A percentile compares a stretch with the other conserved stretches of the same genome.
phyloP scores from a whole-genome alignment of 2,888 invertebrate genomes.

The Sphaerophoria rueppellii region DNA sequence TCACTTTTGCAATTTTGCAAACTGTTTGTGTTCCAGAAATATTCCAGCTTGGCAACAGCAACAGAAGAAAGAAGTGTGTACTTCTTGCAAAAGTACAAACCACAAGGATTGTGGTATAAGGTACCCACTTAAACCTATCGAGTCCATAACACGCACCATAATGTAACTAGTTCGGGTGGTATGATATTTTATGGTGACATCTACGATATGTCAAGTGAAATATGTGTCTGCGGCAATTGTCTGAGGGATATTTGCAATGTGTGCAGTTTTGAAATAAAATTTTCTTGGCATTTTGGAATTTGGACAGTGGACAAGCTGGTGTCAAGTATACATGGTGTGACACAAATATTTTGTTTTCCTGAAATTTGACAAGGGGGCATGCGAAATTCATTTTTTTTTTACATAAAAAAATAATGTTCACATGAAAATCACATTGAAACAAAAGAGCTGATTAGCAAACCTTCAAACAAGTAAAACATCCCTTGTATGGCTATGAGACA shows the following conservation, averaged over 20 bases:
- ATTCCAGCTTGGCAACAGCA: neutral
- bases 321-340: constrained; percentile 41
- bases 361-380: constrained; percentile 64
- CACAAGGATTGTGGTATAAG: neutral
- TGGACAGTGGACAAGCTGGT: constrained; percentile 26
- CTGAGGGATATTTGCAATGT: constrained; percentile 63
- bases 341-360: constrained; percentile 60
- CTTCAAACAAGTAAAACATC: neutral
- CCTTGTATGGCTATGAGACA: neutral
- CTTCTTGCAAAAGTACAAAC: constrained; percentile 13
- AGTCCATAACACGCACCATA: constrained; percentile 44
- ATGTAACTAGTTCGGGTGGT: constrained; percentile 63
- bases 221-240: constrained; percentile 72
- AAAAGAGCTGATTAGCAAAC: constrained; percentile 21
- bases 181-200: constrained; percentile 72
- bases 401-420: neutral
- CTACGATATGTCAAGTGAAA: constrained; percentile 73
- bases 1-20: constrained; percentile 17
- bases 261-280: constrained; percentile 42
- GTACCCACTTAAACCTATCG: neutral
- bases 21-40: no score
- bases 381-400: constrained; percentile 12
- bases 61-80: constrained; percentile 24
- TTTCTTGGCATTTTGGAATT: constrained; percentile 54
- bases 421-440: neutral